A percentile compares a stretch with the other conserved stretches of the same genome.
phyloP scores from a whole-genome alignment of 2,888 invertebrate genomes.

The Amorpha juglandis region DNA sequence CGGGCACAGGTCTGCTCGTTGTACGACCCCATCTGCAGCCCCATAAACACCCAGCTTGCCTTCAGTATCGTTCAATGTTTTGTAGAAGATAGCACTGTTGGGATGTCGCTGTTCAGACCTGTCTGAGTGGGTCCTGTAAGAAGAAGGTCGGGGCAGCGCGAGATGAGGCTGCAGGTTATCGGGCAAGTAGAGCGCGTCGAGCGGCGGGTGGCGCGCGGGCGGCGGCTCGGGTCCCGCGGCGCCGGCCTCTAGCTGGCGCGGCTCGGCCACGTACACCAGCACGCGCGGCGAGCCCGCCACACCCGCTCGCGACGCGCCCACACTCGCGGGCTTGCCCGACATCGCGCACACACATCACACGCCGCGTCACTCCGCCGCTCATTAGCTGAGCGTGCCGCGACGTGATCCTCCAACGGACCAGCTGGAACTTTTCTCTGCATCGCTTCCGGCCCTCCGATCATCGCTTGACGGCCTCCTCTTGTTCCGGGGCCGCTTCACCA shows the following conservation, averaged over 20 bases:
- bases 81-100: constrained; percentile 62
- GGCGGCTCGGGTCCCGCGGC: constrained; percentile 68
- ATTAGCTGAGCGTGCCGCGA: constrained; percentile 71
- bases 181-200: constrained; percentile 59
- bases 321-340: constrained; percentile 91
- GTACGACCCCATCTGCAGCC: constrained; percentile 53
- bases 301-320: constrained; percentile 83
- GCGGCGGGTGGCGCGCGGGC: constrained; percentile 48
- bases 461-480: constrained; percentile 68
- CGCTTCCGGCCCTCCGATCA: constrained; percentile 69
- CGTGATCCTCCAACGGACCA: constrained; percentile 60
- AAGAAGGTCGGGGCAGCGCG: constrained; percentile 53
- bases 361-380: constrained; percentile 73
- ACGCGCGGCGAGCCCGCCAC: constrained; percentile 80
- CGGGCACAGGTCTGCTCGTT: constrained; percentile 61
- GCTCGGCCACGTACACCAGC: constrained; percentile 82
- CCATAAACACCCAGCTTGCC: constrained; percentile 59
- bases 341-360: constrained; percentile 91
- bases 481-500: constrained; percentile 64
- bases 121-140: constrained; percentile 58
- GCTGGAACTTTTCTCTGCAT: constrained; percentile 68
- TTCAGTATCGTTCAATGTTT: constrained; percentile 61
- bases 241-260: constrained; percentile 81
- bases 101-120: constrained; percentile 57
- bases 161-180: constrained; percentile 61